A percentile compares a stretch with the other conserved stretches of the same genome.
Conservation (phyloP, 2,888 invertebrate genomes). For the Parnassius apollo region DNA sequence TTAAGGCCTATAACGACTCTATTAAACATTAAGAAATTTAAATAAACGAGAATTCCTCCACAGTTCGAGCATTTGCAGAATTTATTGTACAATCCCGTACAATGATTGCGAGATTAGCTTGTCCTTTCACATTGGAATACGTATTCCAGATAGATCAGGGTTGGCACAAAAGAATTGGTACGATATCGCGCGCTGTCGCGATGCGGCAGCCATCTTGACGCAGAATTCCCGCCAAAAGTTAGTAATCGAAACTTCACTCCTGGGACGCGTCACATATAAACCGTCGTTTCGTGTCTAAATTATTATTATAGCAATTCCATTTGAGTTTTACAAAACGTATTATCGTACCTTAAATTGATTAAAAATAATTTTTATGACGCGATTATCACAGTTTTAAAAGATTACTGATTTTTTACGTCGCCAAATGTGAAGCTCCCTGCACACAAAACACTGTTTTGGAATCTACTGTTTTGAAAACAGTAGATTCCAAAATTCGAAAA, state of each 20-base stretch:
- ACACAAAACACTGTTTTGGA: too few relatives aligned
- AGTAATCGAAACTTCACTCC: slow-evolving; percentile 62
- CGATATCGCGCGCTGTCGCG: slow-evolving; percentile 63
- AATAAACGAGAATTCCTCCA: slow-evolving; percentile 33
- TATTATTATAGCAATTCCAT: slow-evolving; percentile 27
- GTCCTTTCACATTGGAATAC: slow-evolving; percentile 63
- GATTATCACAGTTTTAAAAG: too few relatives aligned
- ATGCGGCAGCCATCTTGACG: slow-evolving; percentile 64
- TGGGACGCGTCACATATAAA: slow-evolving; percentile 56
- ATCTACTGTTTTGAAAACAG: too few relatives aligned
- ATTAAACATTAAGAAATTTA: slow-evolving; percentile 29
- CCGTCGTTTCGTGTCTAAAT: slow-evolving; percentile 38
- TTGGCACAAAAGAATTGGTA: slow-evolving; percentile 75
- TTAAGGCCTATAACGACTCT: slow-evolving; percentile 3
- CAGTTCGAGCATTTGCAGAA: slow-evolving; percentile 33
- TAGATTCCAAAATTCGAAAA: too few relatives aligned
- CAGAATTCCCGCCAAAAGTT: slow-evolving; percentile 60
- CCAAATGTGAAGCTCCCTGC: too few relatives aligned
- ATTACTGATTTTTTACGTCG: too few relatives aligned
- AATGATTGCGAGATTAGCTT: slow-evolving; percentile 66
- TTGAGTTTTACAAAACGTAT: slow-evolving; percentile 6
- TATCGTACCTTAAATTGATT: neutral
- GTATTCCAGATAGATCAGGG: slow-evolving; percentile 60
- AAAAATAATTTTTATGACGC: too few relatives aligned
- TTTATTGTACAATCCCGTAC: slow-evolving; percentile 48